Base-by-base conservation (phyloP, 2,113 vertebrate genomes). In the Chloroceryle aenea region DNA sequence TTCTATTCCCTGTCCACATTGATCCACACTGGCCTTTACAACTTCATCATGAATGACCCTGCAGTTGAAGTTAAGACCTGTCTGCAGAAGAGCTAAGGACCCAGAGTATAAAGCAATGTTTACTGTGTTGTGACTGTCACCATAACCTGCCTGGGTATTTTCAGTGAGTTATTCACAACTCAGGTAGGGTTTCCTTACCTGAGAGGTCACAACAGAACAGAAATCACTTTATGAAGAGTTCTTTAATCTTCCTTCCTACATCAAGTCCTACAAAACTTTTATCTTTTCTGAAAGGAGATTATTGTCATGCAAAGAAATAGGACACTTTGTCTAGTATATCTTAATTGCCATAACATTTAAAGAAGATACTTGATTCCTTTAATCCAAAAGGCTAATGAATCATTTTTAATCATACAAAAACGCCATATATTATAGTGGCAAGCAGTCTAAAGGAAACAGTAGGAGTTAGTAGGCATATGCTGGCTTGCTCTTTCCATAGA, bases 281-380 rank as follows among this genome's bases (percentile, higher is more conserved):
- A 69, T 82, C 45, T 88, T 93, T 29, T 74, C 58, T 53, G 23
- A 84, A 90, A 89, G 26, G 34, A 92, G 64, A 92, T 89, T 84
- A 94, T 40, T 93, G 43, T 88, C 52, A 83, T 90, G 36, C 6
- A 42, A 71, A 81, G 17, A 55, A 56, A 56, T 4, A 48, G 62
- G 75, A 36, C 53, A 88, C 59, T 87, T 88, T 66, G 42, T 84
- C 59, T 81, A 89, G 87, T 81, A 43, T 86, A 82, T 94, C 90
- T 96, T 97, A 98, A 97, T 98, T 98, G 80, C 90, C 66, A 66
- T 97, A 96, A 95, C 96, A 97, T 96, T 97, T 97, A 97, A 96
- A 97, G 86, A 90, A 94, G 96, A 94, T 92, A 95, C 48, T 73
- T 66, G 48, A 90, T 81, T 96, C 68, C 27, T 38, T 79, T 92